A percentile compares a stretch with the other conserved stretches of the same genome.
phyloP scores from a whole-genome alignment of 2,888 invertebrate species.

The Coenonympha arcania region DNA sequence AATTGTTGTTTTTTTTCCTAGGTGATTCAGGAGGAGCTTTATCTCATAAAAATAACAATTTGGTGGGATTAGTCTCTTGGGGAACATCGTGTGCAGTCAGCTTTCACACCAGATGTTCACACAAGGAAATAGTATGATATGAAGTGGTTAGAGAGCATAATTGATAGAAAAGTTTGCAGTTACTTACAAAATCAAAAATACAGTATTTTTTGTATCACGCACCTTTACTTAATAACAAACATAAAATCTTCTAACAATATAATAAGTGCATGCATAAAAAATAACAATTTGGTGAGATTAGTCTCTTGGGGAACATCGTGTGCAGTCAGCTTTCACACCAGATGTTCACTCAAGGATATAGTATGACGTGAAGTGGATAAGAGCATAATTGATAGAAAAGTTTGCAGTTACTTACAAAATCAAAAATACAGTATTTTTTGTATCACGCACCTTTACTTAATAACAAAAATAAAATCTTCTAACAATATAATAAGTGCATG shows the following conservation, averaged over 20 bases:
- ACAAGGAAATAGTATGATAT: conserved; percentile 54
- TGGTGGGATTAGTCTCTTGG: conserved; percentile 65
- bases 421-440: too few species aligned
- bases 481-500: too few species aligned
- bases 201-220: too few species aligned
- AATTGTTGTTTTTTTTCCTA: conserved; percentile 37
- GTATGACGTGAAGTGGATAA: conserved; percentile 54
- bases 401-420: too few species aligned
- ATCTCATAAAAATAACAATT: conserved; percentile 40
- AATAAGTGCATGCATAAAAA: too few species aligned
- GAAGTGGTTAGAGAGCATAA: conserved; percentile 53
- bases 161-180: too few species aligned
- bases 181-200: too few species aligned
- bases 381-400: too few species aligned
- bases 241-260: too few species aligned
- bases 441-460: too few species aligned
- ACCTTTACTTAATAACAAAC: too few species aligned
- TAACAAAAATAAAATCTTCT: too few species aligned
- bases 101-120: conserved; percentile 67
- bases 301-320: conserved; percentile 70
- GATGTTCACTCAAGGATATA: conserved; percentile 63
- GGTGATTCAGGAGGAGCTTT: conserved; percentile 68
- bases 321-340: conserved; percentile 62
- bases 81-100: conserved; percentile 66
- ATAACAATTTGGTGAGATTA: conserved; percentile 49